These are phyloP conservation scores for Callyntrura sp. DNA, from an alignment of 2,888 invertebrate species.

Conservation along the genomic window DNA sequence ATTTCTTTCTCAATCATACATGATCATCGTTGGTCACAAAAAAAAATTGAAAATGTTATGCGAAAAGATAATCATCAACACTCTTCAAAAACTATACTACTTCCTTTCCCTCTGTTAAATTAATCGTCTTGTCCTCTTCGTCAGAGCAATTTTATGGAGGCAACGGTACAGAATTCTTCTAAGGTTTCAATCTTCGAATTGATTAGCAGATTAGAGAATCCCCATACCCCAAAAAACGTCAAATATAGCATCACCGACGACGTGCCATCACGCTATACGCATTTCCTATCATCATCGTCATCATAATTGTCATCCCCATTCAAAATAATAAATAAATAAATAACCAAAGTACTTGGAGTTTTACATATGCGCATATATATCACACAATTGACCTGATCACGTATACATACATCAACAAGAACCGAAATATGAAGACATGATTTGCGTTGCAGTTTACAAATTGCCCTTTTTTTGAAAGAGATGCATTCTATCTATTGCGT, in stretches of 20 bases:
- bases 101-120: slow-evolving; percentile 23
- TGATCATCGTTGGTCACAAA: slow-evolving; percentile 3
- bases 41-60: slow-evolving; percentile 22
- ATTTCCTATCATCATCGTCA: slow-evolving; percentile 59
- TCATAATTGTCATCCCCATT: too few species aligned
- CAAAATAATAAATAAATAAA: too few species aligned
- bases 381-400: too few species aligned
- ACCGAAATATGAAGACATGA: not conserved
- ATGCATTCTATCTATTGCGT: too few species aligned
- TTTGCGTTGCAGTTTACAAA: not conserved
- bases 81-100: slow-evolving; percentile 37
- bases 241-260: too few species aligned
- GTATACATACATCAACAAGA: not conserved
- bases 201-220: not conserved
- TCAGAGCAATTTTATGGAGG: not conserved
- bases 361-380: not conserved
- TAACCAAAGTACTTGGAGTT: too few species aligned
- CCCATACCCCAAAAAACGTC: not conserved
- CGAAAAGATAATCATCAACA: not conserved
- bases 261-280: too few species aligned
- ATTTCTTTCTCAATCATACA: slow-evolving; percentile 6
- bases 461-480: too few species aligned
- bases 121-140: not conserved
- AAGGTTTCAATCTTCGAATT: not conserved
- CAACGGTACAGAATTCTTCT: slow-evolving; percentile 24